Conservation (phyloP, 2,797 vertebrate genomes). For the Sebastes diaconus region DNA sequence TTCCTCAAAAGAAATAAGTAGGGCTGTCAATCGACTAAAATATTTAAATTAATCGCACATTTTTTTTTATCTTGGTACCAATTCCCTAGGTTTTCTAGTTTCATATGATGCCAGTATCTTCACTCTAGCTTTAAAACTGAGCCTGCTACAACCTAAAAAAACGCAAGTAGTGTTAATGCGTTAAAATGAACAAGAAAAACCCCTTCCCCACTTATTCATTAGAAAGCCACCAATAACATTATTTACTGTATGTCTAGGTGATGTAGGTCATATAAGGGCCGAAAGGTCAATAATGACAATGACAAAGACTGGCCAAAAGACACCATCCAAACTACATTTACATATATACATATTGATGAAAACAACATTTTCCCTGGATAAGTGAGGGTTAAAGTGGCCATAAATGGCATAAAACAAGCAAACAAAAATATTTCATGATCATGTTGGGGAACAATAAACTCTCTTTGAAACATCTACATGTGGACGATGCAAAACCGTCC, state of each 20-base stretch:
- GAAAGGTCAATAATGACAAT: background rate
- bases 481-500: background rate
- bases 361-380: background rate
- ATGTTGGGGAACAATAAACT: background rate
- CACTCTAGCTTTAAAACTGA: too few relatives aligned
- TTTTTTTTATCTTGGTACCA: too few relatives aligned
- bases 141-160: too few relatives aligned
- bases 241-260: background rate
- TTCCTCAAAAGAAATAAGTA: background rate
- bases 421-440: background rate
- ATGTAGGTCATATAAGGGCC: background rate
- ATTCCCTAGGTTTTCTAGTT: too few relatives aligned
- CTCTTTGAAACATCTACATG: background rate
- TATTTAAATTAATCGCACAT: too few relatives aligned
- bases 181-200: background rate
- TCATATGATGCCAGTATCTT: too few relatives aligned
- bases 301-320: background rate
- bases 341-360: background rate
- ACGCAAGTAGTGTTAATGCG: too few relatives aligned
- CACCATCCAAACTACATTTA: background rate
- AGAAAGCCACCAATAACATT: background rate
- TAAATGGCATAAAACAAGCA: background rate
- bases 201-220: background rate
- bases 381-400: background rate
- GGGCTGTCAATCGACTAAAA: too few relatives aligned